Evolutionary conservation across 2,888 invertebrate species (phyloP).

Genomic region (Leucania comma): DNA sequence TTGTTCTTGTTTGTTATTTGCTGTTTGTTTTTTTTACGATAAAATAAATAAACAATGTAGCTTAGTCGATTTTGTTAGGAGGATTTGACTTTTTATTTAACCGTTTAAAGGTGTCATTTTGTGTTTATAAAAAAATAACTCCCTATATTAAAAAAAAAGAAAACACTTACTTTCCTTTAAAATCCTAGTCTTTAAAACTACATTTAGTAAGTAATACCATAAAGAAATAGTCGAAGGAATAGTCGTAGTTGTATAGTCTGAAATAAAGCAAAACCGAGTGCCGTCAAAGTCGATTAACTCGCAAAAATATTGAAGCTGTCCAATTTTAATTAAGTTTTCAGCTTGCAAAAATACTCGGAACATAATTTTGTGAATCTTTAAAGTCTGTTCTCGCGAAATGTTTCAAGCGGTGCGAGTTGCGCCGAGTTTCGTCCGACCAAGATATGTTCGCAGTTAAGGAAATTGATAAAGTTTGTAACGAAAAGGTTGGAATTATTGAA

Average conservation of each 20-base stretch:
- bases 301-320: conserved; percentile 35
- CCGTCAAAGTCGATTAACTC: conserved; percentile 43
- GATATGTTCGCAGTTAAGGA: conserved; percentile 85
- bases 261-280: conserved; percentile 24
- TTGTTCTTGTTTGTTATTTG: no score
- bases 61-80: no score
- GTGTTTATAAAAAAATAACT: no score
- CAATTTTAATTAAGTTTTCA: conserved; percentile 54
- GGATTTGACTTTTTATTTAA: no score
- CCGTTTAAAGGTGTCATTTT: no score
- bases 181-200: background rate
- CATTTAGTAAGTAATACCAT: background rate
- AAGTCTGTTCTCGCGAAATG: conserved; percentile 43
- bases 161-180: no score
- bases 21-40: no score
- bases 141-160: no score
- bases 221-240: no score
- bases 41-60: no score
- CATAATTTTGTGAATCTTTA: conserved; percentile 49
- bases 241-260: conserved; percentile 10
- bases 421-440: conserved; percentile 71
- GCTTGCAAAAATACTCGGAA: conserved; percentile 53
- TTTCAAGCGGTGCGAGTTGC: conserved; percentile 48
- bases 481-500: conserved; percentile 87
- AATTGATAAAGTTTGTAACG: conserved; percentile 88